Base-by-base conservation (phyloP, 1,140 invertebrate genomes). In the Octopus bimaculoides region DNA sequence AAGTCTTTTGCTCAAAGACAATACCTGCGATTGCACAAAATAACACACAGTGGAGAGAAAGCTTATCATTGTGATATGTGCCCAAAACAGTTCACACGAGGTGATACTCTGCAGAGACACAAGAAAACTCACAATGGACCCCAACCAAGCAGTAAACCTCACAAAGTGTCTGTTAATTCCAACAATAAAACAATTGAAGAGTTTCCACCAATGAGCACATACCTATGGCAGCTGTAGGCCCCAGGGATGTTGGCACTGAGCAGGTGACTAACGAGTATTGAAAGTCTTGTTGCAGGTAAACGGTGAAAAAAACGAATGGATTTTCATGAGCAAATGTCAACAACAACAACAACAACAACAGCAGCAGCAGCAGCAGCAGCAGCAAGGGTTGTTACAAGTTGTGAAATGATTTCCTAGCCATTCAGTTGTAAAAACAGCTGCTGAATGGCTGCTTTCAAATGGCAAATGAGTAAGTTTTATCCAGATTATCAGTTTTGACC, bases 1-100 rank as follows among this genome's bases (percentile, higher is more conserved):
- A 96, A 96, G 88, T 94, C 95, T 88, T 96, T 96, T 88, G 90
- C 95, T 74, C 95, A 96, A 88, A 96, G 96, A 89, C 95, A 95
- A 5, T 96, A 96, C 77, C 90, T 96, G 80, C 95, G 96, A 86
- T 95, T 96, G 88, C 96, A 96, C 88, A 95, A 95, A 80, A 92
- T 53, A 1, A n/a, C 54, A n/a, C 77, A 78, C 61, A 66, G 54
- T 4, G 77, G 77, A 10, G 77, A 78, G 55, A 78, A 69, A 55
- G 52, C 77, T 8, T 78, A 26, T 54, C 52, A 55, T 20, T 78
- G 77, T 78, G 52, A 14, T 6, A 26, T 78, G 17, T 78, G 77
- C 55, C n/a, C 14, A 8, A 78, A 78, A 55, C 55, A 53, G 54
- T 78, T 78, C 61, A 96, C 95, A 94, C 94, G 93, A 75, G 92